Evolutionary conservation across 2,888 invertebrate species (phyloP), one percentile per base, ranked within the genome.

Genomic region (Eilema sororculum): DNA sequence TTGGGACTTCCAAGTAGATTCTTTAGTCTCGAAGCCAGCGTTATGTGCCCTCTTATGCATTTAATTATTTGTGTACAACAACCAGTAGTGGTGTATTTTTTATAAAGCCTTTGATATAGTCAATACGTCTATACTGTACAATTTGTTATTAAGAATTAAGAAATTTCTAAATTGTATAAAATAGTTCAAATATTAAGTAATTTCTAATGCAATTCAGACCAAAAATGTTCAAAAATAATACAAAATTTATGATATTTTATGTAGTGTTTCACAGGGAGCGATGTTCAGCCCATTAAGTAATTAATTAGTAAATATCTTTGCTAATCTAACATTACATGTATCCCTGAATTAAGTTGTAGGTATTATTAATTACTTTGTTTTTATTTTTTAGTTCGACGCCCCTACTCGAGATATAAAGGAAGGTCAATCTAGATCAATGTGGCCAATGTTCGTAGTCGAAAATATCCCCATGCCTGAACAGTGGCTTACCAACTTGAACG

Each of bases 381-480:
- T 28, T 28, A 24, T 62, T 37, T 62, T 82, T 16, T 84, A 91
- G 90, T 79, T 86, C 60, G 78, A 83, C 71, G 59, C 78, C 0
- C 74, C 80, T 58, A 85, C 74, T n/a, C 83, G 81, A 69, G 85
- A 88, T 16, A 4, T 65, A 5, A 87, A 85, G 66, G 84, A 89
- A 66, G 70, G 16, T 6, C 67, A 75, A 52, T 75, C 78, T 2
- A 84, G 79, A 52, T 68, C 80, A 3, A 87, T 84, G 59, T 66
- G 81, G 0, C 86, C 90, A 0, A 78, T 85, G 60, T 86, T 85
- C 37, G 60, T 86, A 0, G 79, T 87, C 0, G 89, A 91, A 61
- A 89, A 88, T 37, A 75, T 87, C 3, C 81, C 82, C 0, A 56
- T 79, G 58, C 87, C 89, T 0, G 90, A 90, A 64, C 81, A 84